Base-by-base conservation (phyloP, 2,888 invertebrate genomes). In the Trachelus tabidus region DNA sequence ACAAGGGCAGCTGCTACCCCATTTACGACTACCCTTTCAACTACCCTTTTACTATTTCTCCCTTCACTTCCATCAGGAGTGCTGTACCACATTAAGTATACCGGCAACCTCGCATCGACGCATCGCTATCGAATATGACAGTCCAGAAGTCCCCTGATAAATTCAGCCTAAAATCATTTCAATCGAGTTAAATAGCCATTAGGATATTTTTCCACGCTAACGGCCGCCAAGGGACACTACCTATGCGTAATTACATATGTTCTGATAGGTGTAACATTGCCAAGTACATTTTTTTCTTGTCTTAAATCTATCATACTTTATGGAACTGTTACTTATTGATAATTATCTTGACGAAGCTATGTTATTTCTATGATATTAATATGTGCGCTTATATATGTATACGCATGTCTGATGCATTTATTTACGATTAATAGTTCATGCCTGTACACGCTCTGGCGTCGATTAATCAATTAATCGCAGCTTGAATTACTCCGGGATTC, bases 381-480 rank as follows among this genome's bases (percentile, higher is more conserved):
- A 37, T 56, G 1, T 56, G 15, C 23, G 23, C 9, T 15, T 56
- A 23, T 56, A 56, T 56, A 56, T 56, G 23, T 56, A 23, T 56
- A 56, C 23, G 23, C 56, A 23, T 15, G 23, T 56, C 23, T 23
- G 9, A 23, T 56, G 15, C 56, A 23, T 56, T 23, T 23, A 56
- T 9, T 23, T 56, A 23, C 56, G 56, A 56, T 56, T 56, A 56
- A 56, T 56, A 56, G 56, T 56, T 56, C 56, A 23, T 56, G 56
- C 9, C 23, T 56, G 56, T 56, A 23, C 23, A 23, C 56, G 73
- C 12, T 31, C 56, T 30, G 37, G 74, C 56, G 68, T 69, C 69
- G 35, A 56, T 73, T 37, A 76, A 81, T 81, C 79, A 81, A 81
- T 81, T 81, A 81, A 79, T 79, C 78, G 71, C 73, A 68, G 2